Evolutionary conservation across 2,888 invertebrate species (phyloP), one percentile per base, ranked within the genome.

Genomic region (Platycheirus albimanus): DNA sequence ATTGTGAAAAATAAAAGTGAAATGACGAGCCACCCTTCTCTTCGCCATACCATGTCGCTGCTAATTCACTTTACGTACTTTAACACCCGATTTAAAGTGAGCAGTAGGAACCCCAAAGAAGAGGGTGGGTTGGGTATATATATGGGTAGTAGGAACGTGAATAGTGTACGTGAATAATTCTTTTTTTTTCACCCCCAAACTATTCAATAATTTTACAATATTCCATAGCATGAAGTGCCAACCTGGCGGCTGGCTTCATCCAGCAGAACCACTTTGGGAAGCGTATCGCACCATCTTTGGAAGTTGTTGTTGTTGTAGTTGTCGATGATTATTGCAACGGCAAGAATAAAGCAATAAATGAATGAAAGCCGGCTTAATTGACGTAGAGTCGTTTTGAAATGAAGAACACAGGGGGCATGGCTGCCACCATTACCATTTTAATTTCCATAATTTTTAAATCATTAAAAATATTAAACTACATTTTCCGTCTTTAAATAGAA

Each of bases 41-140:
- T 58, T 58, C 41, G 58, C 30, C 61, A 61, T 58, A 58, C 43
- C n/a, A 47, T 33, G 63, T 38, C 64, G 64, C 56, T 78, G 78
- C 78, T 83, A 83, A 83, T 78, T 83, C 72, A 83, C 69, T 83
- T 78, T 78, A 69, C 69, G 43, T 56, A 54, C 77, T 61, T 45
- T 41, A 24, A 7, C 51, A 24, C 17, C 28, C 76, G 61, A 30
- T 66, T 61, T 66, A 41, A 36, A 45, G 49, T 24, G 20, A 41
- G 15, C 13, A n/a, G 5, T n/a, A 28, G 41, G 67, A 38, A 36
- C 20, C 19, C 19, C 6, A 24, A 17, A 38, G 13, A 0, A 20
- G 19, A n/a, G 11, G 2, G 13, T 51, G 8, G 11, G 2, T 13
- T 51, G 7, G 30, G 41, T n/a, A 13, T 17, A 52, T n/a, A n/a